Evolutionary conservation across 2,797 vertebrate species (phyloP).

Genomic region (Phrynocephalus vlangalii): DNA sequence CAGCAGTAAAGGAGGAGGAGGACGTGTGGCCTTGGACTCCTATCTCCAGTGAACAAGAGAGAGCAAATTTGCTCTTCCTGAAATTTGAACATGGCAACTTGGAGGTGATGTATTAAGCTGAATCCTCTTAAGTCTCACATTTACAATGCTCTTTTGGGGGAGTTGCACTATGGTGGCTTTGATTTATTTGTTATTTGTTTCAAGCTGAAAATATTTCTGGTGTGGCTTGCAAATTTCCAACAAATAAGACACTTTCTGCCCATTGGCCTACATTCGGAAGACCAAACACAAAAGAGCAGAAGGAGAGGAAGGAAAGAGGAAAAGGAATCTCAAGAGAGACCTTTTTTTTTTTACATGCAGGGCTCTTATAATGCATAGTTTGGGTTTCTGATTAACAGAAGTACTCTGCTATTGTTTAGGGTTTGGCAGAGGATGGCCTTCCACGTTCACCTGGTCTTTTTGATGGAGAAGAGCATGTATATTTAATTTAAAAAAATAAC

Average conservation of each 20-base stretch:
- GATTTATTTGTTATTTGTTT: neutral
- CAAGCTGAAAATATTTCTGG: neutral
- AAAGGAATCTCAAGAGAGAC: neutral
- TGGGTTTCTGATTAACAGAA: neutral
- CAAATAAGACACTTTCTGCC: neutral
- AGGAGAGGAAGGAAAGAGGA: neutral
- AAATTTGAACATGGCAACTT: slow-evolving; percentile 83
- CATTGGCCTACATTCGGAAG: neutral
- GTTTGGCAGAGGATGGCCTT: neutral
- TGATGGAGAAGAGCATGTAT: no score
- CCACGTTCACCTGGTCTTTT: neutral
- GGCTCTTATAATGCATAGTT: neutral
- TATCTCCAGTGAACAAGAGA: slow-evolving; percentile 80
- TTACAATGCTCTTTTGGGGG: neutral
- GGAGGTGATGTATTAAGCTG: slow-evolving; percentile 81
- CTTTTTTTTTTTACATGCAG: neutral
- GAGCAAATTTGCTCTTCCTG: slow-evolving; percentile 89
- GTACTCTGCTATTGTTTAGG: no score
- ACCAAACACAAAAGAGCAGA: neutral
- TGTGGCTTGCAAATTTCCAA: neutral
- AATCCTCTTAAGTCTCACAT: neutral
- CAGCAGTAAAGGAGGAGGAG: slow-evolving; percentile 80
- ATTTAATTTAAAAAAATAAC: no score
- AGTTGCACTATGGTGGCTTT: neutral
- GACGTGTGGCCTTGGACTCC: slow-evolving; percentile 90